Evolutionary conservation across 2,888 invertebrate genomes (phyloP), one percentile per base, ranked within the genome.

Genomic region (Sminthurinus aureus): DNA sequence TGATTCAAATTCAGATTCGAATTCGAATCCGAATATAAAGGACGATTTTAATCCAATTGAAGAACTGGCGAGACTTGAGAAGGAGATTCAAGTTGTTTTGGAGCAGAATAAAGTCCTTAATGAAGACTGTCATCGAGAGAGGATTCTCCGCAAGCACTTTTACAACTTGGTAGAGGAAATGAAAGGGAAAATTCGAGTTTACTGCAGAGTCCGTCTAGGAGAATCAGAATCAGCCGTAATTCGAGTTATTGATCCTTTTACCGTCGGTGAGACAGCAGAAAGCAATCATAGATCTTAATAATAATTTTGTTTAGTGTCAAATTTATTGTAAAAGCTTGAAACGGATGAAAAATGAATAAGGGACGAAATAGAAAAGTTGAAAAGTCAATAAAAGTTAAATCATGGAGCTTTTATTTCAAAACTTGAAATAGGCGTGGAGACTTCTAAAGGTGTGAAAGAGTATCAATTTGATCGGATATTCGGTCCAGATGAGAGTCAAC

Each of bases 401-500:
- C n/a, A n/a, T n/a, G n/a, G n/a, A n/a, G n/a, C n/a, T n/a, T n/a
- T n/a, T n/a, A n/a, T n/a, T n/a, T n/a, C n/a, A n/a, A n/a, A n/a
- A n/a, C n/a, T n/a, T n/a, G n/a, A n/a, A n/a, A n/a, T n/a, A 89
- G 91, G 66, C 88, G 89, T 22, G 64, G 89, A 89, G 22, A 88
- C 90, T 0, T 79, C 87, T 18, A 89, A 91, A 79, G 91, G 91
- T 0, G 84, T 88, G 22, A 91, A 94, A 89, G 92, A 93, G 80
- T 97, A 96, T 89, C 91, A 92, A 0, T 97, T 96, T 91, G 97
- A 97, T 91, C 94, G 94, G 88, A 95, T 97, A 69, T 97, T 97
- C 89, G 92, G 94, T 80, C 94, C 95, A 0, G 92, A 92, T 83
- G 91, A 94, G 9, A 91, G 92, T 0, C 97, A 97, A 90, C 92